These are phyloP conservation scores for Patiria miniata DNA, from an alignment of 35 echinoderm and acorn worm species.

Conservation along the genomic window DNA sequence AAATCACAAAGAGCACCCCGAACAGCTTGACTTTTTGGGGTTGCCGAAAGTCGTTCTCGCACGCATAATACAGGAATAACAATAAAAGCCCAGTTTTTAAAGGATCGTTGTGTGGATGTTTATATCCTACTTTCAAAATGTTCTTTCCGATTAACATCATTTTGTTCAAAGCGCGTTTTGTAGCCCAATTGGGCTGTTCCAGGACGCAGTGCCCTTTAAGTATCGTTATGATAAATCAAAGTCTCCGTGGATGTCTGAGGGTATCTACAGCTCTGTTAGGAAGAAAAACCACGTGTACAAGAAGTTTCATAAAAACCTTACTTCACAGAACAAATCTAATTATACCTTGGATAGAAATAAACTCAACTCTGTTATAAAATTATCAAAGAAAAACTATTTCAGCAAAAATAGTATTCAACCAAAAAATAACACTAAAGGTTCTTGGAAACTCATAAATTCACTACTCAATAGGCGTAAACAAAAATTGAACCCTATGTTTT, in stretches of 20 bases:
- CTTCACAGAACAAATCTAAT: neutral
- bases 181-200: no score
- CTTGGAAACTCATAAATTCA: neutral
- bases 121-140: no score
- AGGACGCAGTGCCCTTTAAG: no score
- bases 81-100: no score
- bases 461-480: neutral
- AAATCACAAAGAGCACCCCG: no score
- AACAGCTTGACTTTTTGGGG: no score
- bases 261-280: neutral
- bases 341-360: constrained; percentile 4
- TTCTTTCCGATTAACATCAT: no score
- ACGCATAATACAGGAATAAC: no score
- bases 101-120: no score
- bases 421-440: neutral
- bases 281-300: constrained; percentile 2
- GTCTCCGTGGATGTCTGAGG: constrained; percentile 18
- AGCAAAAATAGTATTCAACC: neutral
- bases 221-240: constrained; percentile 9
- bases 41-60: no score
- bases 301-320: neutral
- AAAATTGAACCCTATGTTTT: neutral
- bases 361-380: constrained; percentile 5
- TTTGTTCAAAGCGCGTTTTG: no score
- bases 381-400: neutral